A percentile compares a stretch with the other conserved stretches of the same genome.
Evolutionary conservation across 37 sponge, comb jelly and placozoan species (phyloP).

Genomic region (Cliona cf. orientalis): DNA sequence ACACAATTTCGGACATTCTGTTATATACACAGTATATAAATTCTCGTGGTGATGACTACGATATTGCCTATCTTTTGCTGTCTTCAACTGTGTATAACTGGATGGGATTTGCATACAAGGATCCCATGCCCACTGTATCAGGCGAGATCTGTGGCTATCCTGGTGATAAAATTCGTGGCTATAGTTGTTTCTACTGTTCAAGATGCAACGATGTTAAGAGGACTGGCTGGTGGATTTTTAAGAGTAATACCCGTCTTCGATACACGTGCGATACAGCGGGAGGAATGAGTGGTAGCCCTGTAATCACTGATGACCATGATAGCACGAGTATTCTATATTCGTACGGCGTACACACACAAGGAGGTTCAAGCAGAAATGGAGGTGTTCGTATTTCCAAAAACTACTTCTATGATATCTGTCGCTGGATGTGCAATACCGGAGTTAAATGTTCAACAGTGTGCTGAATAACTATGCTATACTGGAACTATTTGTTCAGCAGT

Average conservation of each 20-base stretch:
- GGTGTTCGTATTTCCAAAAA: not conserved
- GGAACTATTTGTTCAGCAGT: not conserved
- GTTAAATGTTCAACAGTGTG: not conserved
- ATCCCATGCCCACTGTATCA: not conserved
- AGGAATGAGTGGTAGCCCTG: not conserved
- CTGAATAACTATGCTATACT: not conserved
- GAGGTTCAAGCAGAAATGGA: not conserved
- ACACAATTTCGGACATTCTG: not conserved
- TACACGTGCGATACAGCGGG: not conserved
- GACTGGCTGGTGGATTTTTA: not conserved
- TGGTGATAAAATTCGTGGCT: not conserved
- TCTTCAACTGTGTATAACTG: not conserved
- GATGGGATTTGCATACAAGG: not conserved
- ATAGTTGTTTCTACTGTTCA: not conserved
- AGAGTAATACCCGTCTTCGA: not conserved
- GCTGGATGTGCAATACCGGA: not conserved
- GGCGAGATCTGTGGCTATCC: not conserved
- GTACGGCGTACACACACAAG: not conserved
- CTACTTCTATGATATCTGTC: slow-evolving; percentile 1
- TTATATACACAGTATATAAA: not conserved
- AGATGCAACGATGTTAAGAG: not conserved
- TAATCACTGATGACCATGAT: not conserved
- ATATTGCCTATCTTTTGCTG: not conserved
- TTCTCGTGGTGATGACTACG: not conserved
- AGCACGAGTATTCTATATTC: not conserved